Conservation (phyloP, 2,113 vertebrate genomes). For the Daphoenositta chrysoptera region DNA sequence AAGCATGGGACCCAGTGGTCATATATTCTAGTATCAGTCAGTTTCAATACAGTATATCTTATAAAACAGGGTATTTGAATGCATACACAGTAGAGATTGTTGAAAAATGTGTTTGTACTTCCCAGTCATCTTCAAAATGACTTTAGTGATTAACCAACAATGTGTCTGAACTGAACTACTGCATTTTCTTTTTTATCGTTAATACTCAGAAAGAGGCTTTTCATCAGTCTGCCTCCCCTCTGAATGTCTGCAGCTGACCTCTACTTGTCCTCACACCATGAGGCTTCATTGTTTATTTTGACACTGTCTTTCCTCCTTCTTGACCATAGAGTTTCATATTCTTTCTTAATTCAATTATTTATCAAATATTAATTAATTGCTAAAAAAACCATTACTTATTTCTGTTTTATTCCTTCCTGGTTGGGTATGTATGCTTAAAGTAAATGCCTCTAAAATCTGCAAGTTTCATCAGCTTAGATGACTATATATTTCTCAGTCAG, state of each 20-base stretch:
- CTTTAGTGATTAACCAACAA: conserved; percentile 49
- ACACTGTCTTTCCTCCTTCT: not conserved
- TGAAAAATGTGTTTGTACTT: conserved; percentile 50
- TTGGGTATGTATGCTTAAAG: not conserved
- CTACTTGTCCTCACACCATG: not conserved
- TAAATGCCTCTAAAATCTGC: not conserved
- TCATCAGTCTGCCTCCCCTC: not conserved
- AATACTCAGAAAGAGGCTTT: conserved; percentile 36
- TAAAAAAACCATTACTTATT: not conserved
- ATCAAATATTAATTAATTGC: not conserved
- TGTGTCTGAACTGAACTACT: conserved; percentile 24
- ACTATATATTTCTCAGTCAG: not conserved
- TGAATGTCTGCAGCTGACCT: conserved; percentile 10
- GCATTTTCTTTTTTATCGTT: conserved; percentile 22
- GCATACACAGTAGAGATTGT: not conserved
- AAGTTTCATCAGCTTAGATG: not conserved
- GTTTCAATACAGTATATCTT: conserved; percentile 28
- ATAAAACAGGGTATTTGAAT: conserved; percentile 60
- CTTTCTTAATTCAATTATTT: not conserved
- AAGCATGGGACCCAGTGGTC: not conserved
- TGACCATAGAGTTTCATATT: not conserved
- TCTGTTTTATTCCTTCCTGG: not conserved
- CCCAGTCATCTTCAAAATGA: conserved; percentile 41
- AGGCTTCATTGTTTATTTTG: conserved; percentile 28
- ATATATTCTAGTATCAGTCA: conserved; percentile 45